A percentile compares a stretch with the other conserved stretches of the same genome.
These are phyloP conservation scores for Platycheirus albimanus DNA, from an alignment of 2,888 invertebrate species.

Conservation along the genomic window DNA sequence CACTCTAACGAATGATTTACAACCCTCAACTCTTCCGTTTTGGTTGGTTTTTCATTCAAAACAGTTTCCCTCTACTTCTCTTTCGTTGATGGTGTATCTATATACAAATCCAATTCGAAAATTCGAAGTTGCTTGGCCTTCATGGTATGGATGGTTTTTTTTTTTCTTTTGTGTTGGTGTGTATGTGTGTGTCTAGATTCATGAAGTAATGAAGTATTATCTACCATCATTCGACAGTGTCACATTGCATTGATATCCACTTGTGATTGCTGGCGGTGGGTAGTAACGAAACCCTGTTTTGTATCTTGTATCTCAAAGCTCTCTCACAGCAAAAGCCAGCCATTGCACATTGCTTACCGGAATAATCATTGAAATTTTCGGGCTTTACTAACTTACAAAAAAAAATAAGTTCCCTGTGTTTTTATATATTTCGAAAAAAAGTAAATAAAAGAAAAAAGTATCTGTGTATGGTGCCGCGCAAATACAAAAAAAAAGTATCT, in stretches of 20 bases:
- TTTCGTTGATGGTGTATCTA: slow-evolving; percentile 14
- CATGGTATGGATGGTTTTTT: neutral
- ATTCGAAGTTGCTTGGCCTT: slow-evolving; percentile 40
- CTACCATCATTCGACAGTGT: slow-evolving; percentile 62
- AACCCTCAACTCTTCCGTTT: slow-evolving; percentile 74
- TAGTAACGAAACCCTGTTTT: slow-evolving; percentile 52
- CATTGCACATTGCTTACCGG: slow-evolving; percentile 49
- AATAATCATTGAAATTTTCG: slow-evolving; percentile 31
- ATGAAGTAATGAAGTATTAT: slow-evolving; percentile 38
- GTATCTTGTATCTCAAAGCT: slow-evolving; percentile 37
- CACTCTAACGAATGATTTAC: slow-evolving; percentile 76
- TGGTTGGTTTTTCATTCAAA: slow-evolving; percentile 70
- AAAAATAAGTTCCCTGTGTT: slow-evolving; percentile 12
- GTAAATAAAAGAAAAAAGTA: slow-evolving; percentile 26
- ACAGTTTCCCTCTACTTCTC: slow-evolving; percentile 40
- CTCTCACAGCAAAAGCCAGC: slow-evolving; percentile 18
- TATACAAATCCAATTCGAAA: slow-evolving; percentile 69
- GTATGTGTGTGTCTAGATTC: slow-evolving; percentile 2
- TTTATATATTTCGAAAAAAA: slow-evolving; percentile 39
- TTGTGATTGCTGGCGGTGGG: slow-evolving; percentile 54
- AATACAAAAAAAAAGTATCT: slow-evolving; percentile 45
- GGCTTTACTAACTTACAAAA: too few relatives aligned
- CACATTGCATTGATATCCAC: slow-evolving; percentile 66
- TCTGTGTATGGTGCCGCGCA: slow-evolving; percentile 48
- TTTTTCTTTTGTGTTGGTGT: too few relatives aligned